Base-by-base conservation (phyloP, 2,888 invertebrate species). In the Vannuccia rotundouncinata region DNA sequence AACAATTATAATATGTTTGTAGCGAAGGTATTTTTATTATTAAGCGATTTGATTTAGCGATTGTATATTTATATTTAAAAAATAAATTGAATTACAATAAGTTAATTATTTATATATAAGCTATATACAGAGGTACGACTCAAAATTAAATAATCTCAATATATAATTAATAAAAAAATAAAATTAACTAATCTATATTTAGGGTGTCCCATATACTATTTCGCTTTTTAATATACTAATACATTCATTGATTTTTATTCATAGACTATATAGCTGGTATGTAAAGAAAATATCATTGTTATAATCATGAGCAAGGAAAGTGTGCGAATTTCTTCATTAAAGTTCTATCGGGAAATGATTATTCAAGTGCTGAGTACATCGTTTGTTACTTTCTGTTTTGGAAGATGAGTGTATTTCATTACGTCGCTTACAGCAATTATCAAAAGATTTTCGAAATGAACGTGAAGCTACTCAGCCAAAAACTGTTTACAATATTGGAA, bases 231-330 rank as follows among this genome's bases (percentile, higher is more conserved):
- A 45, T 45, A 45, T 45, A 45, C 45, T 45, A 45, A 45, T 45
- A 45, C 45, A 45, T 45, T 45, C 45, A 45, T 45, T 45, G 45
- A 45, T 45, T 45, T 45, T 45, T 45, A 45, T 45, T 45, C 45
- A 17, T 45, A 45, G 45, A 45, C 45, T 45, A 45, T n/a, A n/a
- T 45, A 45, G 45, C 45, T 45, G 45, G 45, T 45, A 45, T 45
- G 45, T 45, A 45, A 45, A 45, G 45, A 45, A 45, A 45, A 13
- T 45, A 45, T 45, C 45, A 45, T 45, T 45, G 45, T 45, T 45
- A 45, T 66, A 66, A 66, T 66, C 10, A 66, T 66, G 66, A 66
- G 66, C 25, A 66, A 66, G 25, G 66, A 66, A 66, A 66, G 66
- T 66, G 45, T 45, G n/a, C n/a, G 66, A 66, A 66, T 66, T 22